Percentiles rank a stretch among this genome's conserved stretches.
phyloP scores from a whole-genome alignment of 2,113 vertebrate genomes.

The Hyperopisus bebe region DNA sequence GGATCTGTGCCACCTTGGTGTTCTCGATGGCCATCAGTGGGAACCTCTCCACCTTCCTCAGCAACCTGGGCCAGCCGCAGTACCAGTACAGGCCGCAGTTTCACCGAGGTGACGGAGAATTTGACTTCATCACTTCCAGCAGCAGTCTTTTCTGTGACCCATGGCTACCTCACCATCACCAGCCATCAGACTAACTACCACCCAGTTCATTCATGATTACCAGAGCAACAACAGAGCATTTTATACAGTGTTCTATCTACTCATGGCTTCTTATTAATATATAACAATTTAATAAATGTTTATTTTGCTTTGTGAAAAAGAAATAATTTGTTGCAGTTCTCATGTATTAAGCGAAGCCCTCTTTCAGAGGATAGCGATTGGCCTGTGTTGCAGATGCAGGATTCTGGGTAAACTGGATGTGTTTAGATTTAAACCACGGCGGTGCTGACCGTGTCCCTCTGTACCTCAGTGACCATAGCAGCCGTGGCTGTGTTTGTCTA shows the following conservation, averaged over 20 bases:
- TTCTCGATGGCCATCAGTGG: conserved; percentile 71
- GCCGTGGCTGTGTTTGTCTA: conserved; percentile 72
- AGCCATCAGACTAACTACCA: not conserved
- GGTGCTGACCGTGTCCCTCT: not conserved
- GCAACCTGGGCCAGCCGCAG: conserved; percentile 41
- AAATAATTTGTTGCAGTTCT: not conserved
- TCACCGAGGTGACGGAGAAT: conserved; percentile 65
- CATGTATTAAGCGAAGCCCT: not conserved
- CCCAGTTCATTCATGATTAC: not conserved
- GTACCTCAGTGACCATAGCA: conserved; percentile 64
- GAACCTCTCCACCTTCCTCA: conserved; percentile 67
- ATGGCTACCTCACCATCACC: not conserved
- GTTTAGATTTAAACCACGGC: not conserved
- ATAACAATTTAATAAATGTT: not conserved
- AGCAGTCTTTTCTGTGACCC: not conserved
- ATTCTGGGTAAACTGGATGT: not conserved
- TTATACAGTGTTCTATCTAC: not conserved
- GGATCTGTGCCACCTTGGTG: conserved; percentile 79
- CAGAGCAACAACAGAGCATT: not conserved
- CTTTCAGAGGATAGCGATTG: not conserved
- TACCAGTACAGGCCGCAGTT: conserved; percentile 77
- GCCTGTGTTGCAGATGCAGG: not conserved
- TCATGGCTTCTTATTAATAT: not conserved
- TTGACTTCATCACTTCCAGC: not conserved
- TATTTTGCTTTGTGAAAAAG: not conserved